phyloP scores from a whole-genome alignment of 2,888 invertebrate species.

The Lepidochrysops patricia region DNA sequence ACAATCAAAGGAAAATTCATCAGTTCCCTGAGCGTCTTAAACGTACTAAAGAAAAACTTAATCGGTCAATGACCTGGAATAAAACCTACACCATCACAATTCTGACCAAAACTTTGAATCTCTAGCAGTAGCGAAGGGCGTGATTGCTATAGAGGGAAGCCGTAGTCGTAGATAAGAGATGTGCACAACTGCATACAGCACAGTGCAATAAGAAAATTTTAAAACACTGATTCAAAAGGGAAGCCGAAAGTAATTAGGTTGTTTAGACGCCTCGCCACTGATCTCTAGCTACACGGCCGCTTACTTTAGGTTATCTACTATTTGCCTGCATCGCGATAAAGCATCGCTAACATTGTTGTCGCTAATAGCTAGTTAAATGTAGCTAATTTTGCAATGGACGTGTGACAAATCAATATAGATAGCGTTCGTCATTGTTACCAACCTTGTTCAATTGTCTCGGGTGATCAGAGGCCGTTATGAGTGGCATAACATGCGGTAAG shows the following conservation, averaged over 20 bases:
- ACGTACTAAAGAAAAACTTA: neutral
- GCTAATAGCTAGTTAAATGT: neutral
- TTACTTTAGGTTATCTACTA: neutral
- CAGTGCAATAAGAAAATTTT: too few species aligned
- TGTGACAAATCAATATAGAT: slow-evolving; percentile 4
- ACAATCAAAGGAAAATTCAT: too few species aligned
- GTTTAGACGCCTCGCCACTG: too few species aligned
- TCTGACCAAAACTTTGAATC: too few species aligned
- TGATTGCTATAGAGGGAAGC: too few species aligned
- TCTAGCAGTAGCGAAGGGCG: too few species aligned
- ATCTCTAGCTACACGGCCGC: neutral
- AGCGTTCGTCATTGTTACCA: neutral
- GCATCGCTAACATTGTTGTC: neutral
- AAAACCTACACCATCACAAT: neutral
- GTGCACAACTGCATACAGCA: too few species aligned
- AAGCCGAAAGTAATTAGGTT: too few species aligned
- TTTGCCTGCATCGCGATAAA: neutral
- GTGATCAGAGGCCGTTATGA: neutral
- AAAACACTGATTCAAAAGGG: too few species aligned
- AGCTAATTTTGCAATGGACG: neutral
- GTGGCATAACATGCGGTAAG: slow-evolving; percentile 6
- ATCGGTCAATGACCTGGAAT: neutral
- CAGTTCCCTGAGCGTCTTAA: neutral
- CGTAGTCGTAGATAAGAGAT: too few species aligned
- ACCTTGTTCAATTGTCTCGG: neutral